phyloP scores from a whole-genome alignment of 2,888 invertebrate species.

The Eilema caniola region DNA sequence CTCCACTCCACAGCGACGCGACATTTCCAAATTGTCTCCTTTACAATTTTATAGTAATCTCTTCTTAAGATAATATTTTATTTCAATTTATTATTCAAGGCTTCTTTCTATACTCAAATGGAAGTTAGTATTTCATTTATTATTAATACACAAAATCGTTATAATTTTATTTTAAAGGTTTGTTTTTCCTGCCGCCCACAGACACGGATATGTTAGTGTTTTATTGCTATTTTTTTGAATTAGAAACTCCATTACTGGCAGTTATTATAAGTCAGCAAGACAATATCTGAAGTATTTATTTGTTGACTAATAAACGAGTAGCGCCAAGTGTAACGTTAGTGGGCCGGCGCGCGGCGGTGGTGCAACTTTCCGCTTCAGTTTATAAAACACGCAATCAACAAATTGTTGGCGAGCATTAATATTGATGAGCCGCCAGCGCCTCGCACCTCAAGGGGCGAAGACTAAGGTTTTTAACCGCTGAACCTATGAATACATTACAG shows the following conservation, averaged over 20 bases:
- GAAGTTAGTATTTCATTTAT: not conserved
- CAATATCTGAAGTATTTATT: not conserved
- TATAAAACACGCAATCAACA: slow-evolving; percentile 56
- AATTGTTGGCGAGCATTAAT: slow-evolving; percentile 56
- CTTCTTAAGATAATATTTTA: not conserved
- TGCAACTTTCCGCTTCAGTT: slow-evolving; percentile 21
- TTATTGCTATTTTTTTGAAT: not conserved
- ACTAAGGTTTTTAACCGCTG: slow-evolving; percentile 49
- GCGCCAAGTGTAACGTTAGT: not conserved
- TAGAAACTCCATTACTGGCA: not conserved
- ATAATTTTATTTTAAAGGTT: not conserved
- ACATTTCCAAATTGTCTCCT: not conserved
- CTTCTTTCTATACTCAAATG: not conserved
- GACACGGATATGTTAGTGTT: not conserved
- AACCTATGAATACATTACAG: slow-evolving; percentile 64
- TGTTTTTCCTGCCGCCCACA: not conserved
- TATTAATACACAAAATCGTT: not conserved
- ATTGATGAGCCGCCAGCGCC: slow-evolving; percentile 53
- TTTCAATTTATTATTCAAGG: not conserved
- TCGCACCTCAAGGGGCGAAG: slow-evolving; percentile 15
- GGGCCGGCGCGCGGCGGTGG: too few relatives aligned
- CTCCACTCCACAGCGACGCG: not conserved
- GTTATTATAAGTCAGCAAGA: not conserved
- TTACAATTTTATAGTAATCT: not conserved
- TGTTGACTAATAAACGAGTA: not conserved